Conservation (phyloP, 2,113 vertebrate species). For the Bungarus multicinctus region DNA sequence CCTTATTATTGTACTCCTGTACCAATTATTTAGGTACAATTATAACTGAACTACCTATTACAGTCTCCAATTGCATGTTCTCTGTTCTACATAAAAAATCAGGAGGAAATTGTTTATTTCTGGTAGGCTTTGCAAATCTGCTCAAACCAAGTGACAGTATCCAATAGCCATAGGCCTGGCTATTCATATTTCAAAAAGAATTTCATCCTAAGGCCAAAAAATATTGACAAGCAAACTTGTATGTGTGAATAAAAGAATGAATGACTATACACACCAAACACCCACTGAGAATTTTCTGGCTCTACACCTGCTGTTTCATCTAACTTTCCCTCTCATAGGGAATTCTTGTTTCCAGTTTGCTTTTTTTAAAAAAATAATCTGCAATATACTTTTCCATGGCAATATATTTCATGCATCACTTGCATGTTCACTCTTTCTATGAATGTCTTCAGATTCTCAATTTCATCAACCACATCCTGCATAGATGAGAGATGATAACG, state of each 20-base stretch:
- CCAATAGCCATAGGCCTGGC: background rate
- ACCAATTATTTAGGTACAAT: background rate
- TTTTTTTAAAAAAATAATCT: background rate
- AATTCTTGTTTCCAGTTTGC: background rate
- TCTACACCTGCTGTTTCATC: background rate
- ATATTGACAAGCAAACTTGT: background rate
- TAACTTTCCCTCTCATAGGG: background rate
- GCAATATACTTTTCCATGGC: background rate
- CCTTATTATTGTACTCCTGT: no score
- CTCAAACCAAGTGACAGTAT: background rate
- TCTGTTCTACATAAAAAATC: background rate
- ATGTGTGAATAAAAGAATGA: background rate
- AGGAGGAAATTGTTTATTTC: background rate
- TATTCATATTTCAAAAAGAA: background rate
- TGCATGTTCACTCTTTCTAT: background rate
- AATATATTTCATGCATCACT: background rate
- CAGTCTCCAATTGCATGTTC: background rate
- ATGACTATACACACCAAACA: background rate
- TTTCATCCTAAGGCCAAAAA: background rate
- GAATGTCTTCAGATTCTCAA: background rate
- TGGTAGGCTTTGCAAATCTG: background rate
- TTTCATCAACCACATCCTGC: constrained; percentile 1
- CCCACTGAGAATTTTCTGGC: background rate
- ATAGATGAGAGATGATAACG: background rate
- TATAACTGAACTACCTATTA: background rate